Evolutionary conservation across 2,797 vertebrate species (phyloP).

Genomic region (Mionectes olivaceus): DNA sequence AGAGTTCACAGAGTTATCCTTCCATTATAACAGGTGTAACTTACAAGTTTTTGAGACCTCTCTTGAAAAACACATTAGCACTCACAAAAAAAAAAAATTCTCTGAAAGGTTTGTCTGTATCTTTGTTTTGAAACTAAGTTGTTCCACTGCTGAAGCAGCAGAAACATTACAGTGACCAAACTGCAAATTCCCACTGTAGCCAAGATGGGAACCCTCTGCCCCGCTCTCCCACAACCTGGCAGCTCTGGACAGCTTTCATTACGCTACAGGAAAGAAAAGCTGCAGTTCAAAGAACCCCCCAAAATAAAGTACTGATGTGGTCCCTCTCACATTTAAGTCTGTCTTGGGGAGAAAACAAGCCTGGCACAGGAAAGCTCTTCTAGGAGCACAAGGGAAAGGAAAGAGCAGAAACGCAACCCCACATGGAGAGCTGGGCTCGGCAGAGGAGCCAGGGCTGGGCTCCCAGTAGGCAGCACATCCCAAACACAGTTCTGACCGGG

Average conservation of each 20-base stretch:
- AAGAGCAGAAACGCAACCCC: background rate
- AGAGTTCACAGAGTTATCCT: background rate
- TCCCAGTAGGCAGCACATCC: background rate
- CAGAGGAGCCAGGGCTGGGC: background rate
- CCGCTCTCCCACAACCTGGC: background rate
- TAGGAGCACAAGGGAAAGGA: background rate
- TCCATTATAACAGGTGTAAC: background rate
- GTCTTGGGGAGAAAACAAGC: background rate
- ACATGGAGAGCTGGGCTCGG: rapidly evolving
- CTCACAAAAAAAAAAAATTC: background rate
- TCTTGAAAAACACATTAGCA: background rate
- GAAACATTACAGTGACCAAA: background rate
- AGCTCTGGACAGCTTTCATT: background rate
- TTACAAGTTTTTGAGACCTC: background rate
- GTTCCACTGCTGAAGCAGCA: background rate
- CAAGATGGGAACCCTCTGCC: background rate
- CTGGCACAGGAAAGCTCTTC: background rate
- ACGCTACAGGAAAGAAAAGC: background rate
- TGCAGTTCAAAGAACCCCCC: background rate
- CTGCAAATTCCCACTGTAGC: background rate
- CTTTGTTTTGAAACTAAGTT: background rate
- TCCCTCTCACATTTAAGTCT: background rate
- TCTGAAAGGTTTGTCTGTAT: background rate
- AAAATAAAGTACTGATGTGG: rapidly evolving
- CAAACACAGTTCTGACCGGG: background rate